Evolutionary conservation across 2,797 vertebrate genomes (phyloP).

Genomic region (Pantherophis vulpinus): DNA sequence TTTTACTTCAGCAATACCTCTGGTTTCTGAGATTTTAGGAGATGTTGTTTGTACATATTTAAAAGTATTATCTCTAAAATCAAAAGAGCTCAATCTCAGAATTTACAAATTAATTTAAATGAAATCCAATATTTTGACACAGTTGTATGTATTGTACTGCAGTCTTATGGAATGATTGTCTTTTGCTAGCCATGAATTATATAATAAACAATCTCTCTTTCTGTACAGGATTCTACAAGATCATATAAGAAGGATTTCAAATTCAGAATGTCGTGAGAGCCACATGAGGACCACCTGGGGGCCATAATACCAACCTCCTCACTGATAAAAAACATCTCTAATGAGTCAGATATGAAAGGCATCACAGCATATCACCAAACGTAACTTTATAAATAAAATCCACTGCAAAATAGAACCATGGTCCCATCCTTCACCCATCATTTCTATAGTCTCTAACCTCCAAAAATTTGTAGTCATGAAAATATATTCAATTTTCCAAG

Average conservation of each 20-base stretch:
- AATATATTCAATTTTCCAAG: not conserved
- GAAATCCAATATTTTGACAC: not conserved
- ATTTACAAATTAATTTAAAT: not conserved
- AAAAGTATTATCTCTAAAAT: not conserved
- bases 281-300: not conserved
- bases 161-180: not conserved
- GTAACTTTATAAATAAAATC: not conserved
- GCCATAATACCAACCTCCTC: not conserved
- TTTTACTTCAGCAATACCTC: not conserved
- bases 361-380: not conserved
- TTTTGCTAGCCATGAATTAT: not conserved
- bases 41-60: not conserved
- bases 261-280: not conserved
- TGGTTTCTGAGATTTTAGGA: not conserved
- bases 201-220: not conserved
- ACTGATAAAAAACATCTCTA: not conserved
- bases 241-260: not conserved
- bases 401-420: not conserved
- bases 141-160: not conserved
- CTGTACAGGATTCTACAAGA: not conserved
- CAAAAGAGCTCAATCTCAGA: not conserved
- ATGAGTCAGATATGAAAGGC: not conserved
- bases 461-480: not conserved
- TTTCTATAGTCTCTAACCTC: not conserved
- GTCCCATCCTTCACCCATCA: not conserved